These are phyloP conservation scores for Eledone cirrhosa DNA, from an alignment of 2,888 invertebrate genomes.

Conservation along the genomic window DNA sequence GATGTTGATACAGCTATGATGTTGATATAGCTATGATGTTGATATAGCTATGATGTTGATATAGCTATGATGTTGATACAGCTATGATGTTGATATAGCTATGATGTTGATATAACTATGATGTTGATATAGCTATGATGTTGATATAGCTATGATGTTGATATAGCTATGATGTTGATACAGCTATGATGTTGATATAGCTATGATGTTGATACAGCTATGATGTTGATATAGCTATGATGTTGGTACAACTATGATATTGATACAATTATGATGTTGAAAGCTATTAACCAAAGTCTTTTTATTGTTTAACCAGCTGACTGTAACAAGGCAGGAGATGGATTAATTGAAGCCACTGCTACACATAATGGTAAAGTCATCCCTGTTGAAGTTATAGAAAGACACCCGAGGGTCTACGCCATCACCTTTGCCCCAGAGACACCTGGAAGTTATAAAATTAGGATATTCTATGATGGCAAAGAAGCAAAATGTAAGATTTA, in stretches of 20 bases:
- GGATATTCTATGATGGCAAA: slow-evolving; percentile 93
- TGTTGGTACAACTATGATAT: not conserved
- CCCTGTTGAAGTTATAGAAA: slow-evolving; percentile 82
- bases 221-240: not conserved
- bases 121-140: too few relatives aligned
- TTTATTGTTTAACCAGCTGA: slow-evolving; percentile 74
- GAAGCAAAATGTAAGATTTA: slow-evolving; percentile 75
- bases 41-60: too few relatives aligned
- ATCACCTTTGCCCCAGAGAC: slow-evolving; percentile 71
- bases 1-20: too few relatives aligned
- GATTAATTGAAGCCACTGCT: slow-evolving; percentile 88
- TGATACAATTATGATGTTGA: not conserved
- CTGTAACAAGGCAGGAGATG: slow-evolving; percentile 82
- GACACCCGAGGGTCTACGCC: slow-evolving; percentile 70
- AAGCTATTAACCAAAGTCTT: not conserved
- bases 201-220: too few relatives aligned
- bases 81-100: too few relatives aligned
- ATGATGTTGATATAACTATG: too few relatives aligned
- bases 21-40: too few relatives aligned
- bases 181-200: too few relatives aligned
- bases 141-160: too few relatives aligned
- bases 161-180: too few relatives aligned
- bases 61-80: too few relatives aligned
- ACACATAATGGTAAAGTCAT: slow-evolving; percentile 73
- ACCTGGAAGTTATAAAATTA: slow-evolving; percentile 77